These are phyloP conservation scores for Selene dorsalis DNA, from an alignment of 2,797 vertebrate species.

Conservation along the genomic window DNA sequence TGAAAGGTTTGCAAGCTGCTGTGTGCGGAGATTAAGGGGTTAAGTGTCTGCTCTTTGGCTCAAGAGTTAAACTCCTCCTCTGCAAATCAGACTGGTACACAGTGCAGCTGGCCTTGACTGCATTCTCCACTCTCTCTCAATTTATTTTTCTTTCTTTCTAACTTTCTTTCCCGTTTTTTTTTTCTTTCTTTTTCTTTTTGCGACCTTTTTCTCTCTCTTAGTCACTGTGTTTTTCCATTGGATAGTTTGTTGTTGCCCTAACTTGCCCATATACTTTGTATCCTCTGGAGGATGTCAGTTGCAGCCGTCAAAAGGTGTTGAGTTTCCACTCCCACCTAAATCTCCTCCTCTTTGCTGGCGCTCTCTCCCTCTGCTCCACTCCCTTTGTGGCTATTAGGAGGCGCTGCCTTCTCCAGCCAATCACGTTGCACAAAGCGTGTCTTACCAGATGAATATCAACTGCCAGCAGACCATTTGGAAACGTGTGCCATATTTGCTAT, in stretches of 20 bases:
- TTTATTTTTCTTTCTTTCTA: slow-evolving; percentile 32
- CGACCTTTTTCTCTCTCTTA: slow-evolving; percentile 21
- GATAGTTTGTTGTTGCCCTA: slow-evolving; percentile 63
- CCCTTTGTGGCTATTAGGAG: slow-evolving; percentile 68
- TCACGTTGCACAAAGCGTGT: slow-evolving; percentile 62
- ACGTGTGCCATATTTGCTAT: slow-evolving; percentile 57
- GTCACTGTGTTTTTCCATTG: slow-evolving; percentile 54
- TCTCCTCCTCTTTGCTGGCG: slow-evolving; percentile 64
- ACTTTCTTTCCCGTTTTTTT: slow-evolving; percentile 25
- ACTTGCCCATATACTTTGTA: slow-evolving; percentile 67
- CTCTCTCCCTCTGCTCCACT: slow-evolving; percentile 64
- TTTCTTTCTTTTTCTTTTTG: background rate
- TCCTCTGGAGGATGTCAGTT: slow-evolving; percentile 75
- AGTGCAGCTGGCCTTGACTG: slow-evolving; percentile 67
- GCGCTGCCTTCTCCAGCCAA: slow-evolving; percentile 75
- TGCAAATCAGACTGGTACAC: slow-evolving; percentile 58
- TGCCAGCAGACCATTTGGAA: slow-evolving; percentile 55
- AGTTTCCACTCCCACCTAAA: slow-evolving; percentile 71
- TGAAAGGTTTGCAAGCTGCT: slow-evolving; percentile 29
- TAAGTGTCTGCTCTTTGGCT: slow-evolving; percentile 63
- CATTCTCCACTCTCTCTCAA: slow-evolving; percentile 29
- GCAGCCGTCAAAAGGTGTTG: slow-evolving; percentile 70
- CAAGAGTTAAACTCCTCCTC: slow-evolving; percentile 54
- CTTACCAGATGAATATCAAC: slow-evolving; percentile 65
- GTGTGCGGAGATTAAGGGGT: slow-evolving; percentile 63